phyloP scores from a whole-genome alignment of 1,140 invertebrate species.

The Hylyphantes graminicola region DNA sequence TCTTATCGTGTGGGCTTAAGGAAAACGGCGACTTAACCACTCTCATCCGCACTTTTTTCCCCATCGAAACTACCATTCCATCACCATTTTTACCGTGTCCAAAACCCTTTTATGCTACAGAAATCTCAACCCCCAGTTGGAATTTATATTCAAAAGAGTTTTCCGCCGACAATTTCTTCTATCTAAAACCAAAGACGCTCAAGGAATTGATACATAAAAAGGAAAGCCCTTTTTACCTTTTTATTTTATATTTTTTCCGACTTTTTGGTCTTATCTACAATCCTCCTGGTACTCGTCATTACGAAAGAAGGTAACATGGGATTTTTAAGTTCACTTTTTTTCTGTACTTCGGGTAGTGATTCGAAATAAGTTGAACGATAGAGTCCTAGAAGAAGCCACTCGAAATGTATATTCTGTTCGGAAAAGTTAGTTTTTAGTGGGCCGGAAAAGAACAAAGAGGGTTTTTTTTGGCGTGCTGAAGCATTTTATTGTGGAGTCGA shows the following conservation, averaged over 20 bases:
- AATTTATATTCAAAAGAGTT: constrained; percentile 27
- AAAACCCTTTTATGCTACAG: too few relatives aligned
- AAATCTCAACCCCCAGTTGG: too few relatives aligned
- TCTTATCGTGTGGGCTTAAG: too few relatives aligned
- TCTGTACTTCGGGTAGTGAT: neutral
- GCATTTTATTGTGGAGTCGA: too few relatives aligned
- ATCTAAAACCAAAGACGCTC: neutral
- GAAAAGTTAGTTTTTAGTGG: constrained; percentile 28
- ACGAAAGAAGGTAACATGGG: constrained; percentile 17
- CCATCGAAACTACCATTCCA: too few relatives aligned
- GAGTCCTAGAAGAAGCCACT: constrained; percentile 4
- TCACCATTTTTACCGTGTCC: too few relatives aligned
- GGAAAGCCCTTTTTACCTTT: neutral
- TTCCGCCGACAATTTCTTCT: neutral
- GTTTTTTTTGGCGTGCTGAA: too few relatives aligned
- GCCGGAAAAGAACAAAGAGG: constrained; percentile 11
- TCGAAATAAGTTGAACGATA: too few relatives aligned
- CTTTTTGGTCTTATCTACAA: constrained; percentile 31
- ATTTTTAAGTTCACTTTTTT: neutral
- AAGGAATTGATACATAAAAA: constrained; percentile 8
- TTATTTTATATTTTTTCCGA: neutral
- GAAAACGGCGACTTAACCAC: too few relatives aligned
- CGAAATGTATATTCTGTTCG: constrained; percentile 10
- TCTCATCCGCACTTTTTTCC: too few relatives aligned
- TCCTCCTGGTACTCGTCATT: constrained; percentile 30